Evolutionary conservation across 2,888 invertebrate genomes (phyloP).

Genomic region (Ceraclea dissimilis): DNA sequence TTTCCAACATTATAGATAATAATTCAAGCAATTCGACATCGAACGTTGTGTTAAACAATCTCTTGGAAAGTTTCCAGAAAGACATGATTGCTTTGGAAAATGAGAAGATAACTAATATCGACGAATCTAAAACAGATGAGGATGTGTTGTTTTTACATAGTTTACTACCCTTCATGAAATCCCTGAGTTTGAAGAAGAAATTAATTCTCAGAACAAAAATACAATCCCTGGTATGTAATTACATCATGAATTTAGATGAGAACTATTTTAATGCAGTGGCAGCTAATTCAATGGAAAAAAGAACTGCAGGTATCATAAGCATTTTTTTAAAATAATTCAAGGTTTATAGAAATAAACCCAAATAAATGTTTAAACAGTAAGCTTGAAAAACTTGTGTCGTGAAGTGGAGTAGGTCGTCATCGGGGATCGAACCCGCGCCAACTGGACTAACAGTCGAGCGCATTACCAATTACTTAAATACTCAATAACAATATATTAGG

Average conservation of each 20-base stretch:
- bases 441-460: no score
- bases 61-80: constrained; percentile 16
- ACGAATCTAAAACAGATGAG: constrained; percentile 11
- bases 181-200: constrained; percentile 13
- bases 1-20: neutral
- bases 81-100: constrained; percentile 16
- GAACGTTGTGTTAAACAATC: neutral
- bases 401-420: no score
- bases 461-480: no score
- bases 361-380: no score
- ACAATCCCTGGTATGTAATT: constrained; percentile 15
- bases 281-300: neutral
- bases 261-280: neutral
- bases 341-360: no score
- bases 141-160: constrained; percentile 20
- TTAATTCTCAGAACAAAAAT: constrained; percentile 17
- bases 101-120: constrained; percentile 10
- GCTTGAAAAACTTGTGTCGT: no score
- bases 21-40: neutral
- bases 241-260: constrained; percentile 1
- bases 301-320: no score
- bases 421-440: no score
- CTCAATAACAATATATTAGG: no score
- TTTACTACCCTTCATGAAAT: constrained; percentile 15
- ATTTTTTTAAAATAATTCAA: no score